Evolutionary conservation across 1,140 invertebrate species (phyloP), one percentile per base, ranked within the genome.

Genomic region (Listronotus oregonensis): DNA sequence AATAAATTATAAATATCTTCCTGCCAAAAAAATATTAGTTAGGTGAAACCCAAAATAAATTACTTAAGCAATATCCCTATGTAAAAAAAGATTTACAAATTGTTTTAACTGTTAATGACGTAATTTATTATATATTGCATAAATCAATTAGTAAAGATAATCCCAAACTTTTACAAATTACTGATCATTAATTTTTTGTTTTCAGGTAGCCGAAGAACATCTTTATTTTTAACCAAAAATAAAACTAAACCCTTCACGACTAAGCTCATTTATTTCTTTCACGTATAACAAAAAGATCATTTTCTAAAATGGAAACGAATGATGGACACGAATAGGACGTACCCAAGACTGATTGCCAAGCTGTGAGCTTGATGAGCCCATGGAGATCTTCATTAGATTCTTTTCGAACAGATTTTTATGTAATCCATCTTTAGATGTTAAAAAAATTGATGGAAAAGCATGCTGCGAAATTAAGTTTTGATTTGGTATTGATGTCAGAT

Each of bases 371-470:
- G 73, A 73, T 73, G 71, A 68, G 55, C 73, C 68, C 54, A 72
- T 69, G 67, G 73, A 75, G 72, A 72, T 73, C 73, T 75, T 75
- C 73, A 75, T 75, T 73, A 75, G 67, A 64, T 69, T 64, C 44
- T 65, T 58, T 65, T 58, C 47, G 51, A 55, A 61, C 58, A 14
- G 37, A 37, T 61, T 61, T 44, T 51, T 14, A 34, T 63, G 40
- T 50, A 40, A 63, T 63, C 50, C 52, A 39, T 63, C 50, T 54
- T 54, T 44, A 3, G n/a, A 44, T n/a, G 1, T 6, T 15, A 44
- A 15, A 43, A 37, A 37, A 37, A 3, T 37, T 37, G 34, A 37
- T 37, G 43, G n/a, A 44, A 14, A 44, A 2, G 43, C 43, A 18
- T 44, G 43, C 43, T 44, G 43, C 17, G 43, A 15, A 8, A 12